Conservation (phyloP, 2,113 vertebrate genomes). For the Chaetops frenatus region DNA sequence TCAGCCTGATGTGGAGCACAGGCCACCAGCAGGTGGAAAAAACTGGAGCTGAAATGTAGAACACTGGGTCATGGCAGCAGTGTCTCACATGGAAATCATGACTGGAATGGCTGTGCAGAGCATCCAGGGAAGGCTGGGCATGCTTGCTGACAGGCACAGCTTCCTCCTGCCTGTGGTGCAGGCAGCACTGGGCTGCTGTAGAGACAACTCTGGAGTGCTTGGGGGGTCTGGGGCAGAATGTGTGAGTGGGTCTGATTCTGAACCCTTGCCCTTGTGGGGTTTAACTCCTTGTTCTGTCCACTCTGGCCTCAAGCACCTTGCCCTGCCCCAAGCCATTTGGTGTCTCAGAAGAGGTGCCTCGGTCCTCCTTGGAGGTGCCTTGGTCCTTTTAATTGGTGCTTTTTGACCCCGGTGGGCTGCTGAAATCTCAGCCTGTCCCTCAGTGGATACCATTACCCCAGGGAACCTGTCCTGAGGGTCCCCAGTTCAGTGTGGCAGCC, state of each 20-base stretch:
- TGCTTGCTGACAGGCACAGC: background rate
- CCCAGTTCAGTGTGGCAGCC: background rate
- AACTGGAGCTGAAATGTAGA: constrained; percentile 24
- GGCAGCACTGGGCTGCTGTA: background rate
- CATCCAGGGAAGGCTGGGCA: background rate
- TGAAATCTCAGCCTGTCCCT: background rate
- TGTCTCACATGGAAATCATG: constrained; percentile 46
- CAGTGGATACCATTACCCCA: background rate
- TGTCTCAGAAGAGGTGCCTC: background rate
- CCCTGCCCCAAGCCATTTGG: background rate
- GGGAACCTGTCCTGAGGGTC: background rate
- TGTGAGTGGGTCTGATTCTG: background rate
- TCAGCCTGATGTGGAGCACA: background rate
- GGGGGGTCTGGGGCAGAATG: background rate
- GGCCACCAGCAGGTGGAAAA: constrained; percentile 1
- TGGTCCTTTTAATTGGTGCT: too few species aligned
- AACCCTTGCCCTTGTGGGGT: background rate
- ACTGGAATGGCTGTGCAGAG: constrained; percentile 10
- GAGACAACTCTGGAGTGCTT: background rate
- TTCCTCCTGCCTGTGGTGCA: background rate
- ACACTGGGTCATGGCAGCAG: constrained; percentile 6
- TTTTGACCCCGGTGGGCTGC: background rate
- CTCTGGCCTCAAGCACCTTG: background rate
- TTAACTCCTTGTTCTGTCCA: accelerated
- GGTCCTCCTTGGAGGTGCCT: background rate